A percentile compares a stretch with the other conserved stretches of the same genome.
Conservation (phyloP, 2,113 vertebrate species). For the Apodemus sylvaticus region DNA sequence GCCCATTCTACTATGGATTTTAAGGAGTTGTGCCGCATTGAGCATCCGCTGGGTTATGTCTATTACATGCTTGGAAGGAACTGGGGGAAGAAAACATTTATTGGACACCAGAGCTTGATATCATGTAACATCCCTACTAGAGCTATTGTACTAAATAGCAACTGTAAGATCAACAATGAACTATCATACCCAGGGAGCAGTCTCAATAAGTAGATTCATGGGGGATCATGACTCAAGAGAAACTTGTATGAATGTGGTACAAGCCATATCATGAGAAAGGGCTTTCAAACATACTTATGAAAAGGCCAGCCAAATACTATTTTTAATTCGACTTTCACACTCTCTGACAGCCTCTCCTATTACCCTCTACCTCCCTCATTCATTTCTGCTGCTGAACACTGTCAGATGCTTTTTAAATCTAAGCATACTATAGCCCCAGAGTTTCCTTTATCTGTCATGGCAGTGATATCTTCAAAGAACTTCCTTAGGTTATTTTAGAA, state of each 20-base stretch:
- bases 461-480: conserved; percentile 84
- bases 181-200: neutral
- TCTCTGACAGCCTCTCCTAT: conserved; percentile 81
- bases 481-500: conserved; percentile 84
- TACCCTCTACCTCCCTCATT: conserved; percentile 81
- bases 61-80: neutral
- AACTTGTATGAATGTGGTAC: neutral
- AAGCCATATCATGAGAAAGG: conserved; percentile 3
- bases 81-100: neutral
- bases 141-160: neutral
- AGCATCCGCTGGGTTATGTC: neutral
- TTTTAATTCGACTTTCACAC: conserved; percentile 77
- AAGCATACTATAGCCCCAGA: conserved; percentile 68
- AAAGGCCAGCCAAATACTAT: conserved; percentile 45
- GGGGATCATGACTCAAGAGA: neutral
- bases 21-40: neutral
- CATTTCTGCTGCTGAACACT: conserved; percentile 81
- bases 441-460: conserved; percentile 83
- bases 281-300: conserved; percentile 58
- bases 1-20: neutral
- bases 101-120: neutral
- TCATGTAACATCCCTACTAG: neutral
- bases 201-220: neutral
- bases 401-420: conserved; percentile 82
- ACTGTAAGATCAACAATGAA: neutral